Conservation (phyloP, 2,113 vertebrate genomes). For the Myotis davidii region DNA sequence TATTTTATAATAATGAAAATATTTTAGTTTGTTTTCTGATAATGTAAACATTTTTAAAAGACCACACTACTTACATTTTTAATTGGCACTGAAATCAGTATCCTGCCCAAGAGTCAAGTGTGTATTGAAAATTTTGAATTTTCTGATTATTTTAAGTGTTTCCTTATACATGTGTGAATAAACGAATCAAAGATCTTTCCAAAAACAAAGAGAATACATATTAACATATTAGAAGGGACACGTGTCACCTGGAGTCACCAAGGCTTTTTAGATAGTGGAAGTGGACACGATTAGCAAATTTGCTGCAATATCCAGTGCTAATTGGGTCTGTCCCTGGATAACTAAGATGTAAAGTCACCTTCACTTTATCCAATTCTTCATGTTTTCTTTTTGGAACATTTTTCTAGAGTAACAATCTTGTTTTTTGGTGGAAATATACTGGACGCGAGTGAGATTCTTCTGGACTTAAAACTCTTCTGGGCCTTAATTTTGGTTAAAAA, state of each 20-base stretch:
- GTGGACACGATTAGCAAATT: background rate
- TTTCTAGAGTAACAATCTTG: background rate
- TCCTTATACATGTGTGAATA: background rate
- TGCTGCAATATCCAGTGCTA: background rate
- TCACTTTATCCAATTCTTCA: background rate
- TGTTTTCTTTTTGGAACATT: background rate
- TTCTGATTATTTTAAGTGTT: background rate
- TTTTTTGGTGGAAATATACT: background rate
- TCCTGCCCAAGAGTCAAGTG: fast-evolving
- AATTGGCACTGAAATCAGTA: background rate
- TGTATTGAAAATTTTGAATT: background rate
- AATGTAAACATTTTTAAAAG: background rate
- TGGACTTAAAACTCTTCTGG: background rate
- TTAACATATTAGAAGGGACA: background rate
- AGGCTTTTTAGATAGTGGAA: background rate
- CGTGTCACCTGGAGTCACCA: background rate
- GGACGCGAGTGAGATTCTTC: background rate
- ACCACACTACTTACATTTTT: background rate
- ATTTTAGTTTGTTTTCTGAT: background rate
- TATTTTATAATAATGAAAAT: too few relatives aligned
- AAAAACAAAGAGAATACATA: background rate
- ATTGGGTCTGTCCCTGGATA: background rate
- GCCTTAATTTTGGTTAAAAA: too few relatives aligned
- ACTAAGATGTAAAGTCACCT: background rate
- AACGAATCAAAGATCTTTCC: background rate